Base-by-base conservation (phyloP, 2,797 vertebrate genomes). In the Chaetophractus vellerosus region DNA sequence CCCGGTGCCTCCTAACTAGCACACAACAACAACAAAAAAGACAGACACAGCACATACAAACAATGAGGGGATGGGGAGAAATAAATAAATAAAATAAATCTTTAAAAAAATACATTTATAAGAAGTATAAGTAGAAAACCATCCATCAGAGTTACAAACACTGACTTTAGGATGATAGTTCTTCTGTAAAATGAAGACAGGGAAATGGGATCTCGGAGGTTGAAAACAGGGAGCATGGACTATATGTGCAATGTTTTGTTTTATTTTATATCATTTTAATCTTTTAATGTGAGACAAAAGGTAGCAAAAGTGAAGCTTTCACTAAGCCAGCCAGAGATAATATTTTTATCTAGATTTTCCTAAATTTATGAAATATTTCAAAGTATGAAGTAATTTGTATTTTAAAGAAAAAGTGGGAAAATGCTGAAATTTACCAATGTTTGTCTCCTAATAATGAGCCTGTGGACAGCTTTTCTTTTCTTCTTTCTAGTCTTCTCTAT, bases 271-370 rank as follows among this genome's bases (percentile, higher is more conserved):
- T 11, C 14, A 76, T 21, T 68, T 91, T 45, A 86, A 88, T 38
- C 21, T 96, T 89, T 76, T 33, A 78, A 61, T 52, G 19, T 74
- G 63, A 87, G 90, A 19, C 63, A 10, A 87, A 83, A 38, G 52
- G 12, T 24, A 88, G 36, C 19, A 61, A 90, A 91, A 66, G 21
- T 55, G 78, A 75, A 50, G 26, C 81, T 52, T 6, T 61, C n/a
- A 79, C 45, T 81, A 88, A 74, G 31, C 19, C 84, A 24, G 19
- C 10, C 19, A 82, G n/a, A 80, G 26, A 10, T 38, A 38, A 38
- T 38, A 38, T 87, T 68, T 64, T 75, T 79, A 21, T 92, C 59
- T 74, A 9, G 15, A 45, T 81, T 95, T 75, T 79, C 83, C 45
- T 69, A 36, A 36, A 74, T 57, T 91, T 9, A 8, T 21, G 19